phyloP scores from a whole-genome alignment of 2,888 invertebrate genomes.

The Bellardia pandia region DNA sequence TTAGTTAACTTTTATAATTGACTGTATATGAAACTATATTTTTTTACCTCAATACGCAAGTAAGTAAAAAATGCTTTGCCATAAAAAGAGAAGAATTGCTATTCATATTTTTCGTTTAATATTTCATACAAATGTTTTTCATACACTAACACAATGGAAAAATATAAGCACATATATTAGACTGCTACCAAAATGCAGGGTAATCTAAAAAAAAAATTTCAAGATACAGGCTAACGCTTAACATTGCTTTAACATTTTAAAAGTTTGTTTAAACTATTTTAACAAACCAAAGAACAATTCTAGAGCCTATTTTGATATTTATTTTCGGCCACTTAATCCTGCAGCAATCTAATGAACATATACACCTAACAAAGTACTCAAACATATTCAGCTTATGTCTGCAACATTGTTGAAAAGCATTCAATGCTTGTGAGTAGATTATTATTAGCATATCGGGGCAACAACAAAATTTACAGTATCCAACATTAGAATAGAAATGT shows the following conservation, averaged over 20 bases:
- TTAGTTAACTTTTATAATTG: not conserved
- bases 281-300: too few relatives aligned
- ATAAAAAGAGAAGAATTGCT: not conserved
- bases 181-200: too few relatives aligned
- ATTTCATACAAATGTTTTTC: conserved; percentile 22
- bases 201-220: too few relatives aligned
- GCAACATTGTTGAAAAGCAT: conserved; percentile 8
- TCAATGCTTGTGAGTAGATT: not conserved
- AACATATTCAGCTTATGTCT: conserved; percentile 14
- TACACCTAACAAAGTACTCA: not conserved
- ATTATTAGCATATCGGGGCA: conserved; percentile 27
- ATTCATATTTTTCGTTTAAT: conserved; percentile 32
- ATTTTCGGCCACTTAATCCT: too few relatives aligned
- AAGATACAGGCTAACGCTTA: too few relatives aligned
- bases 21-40: not conserved
- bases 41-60: not conserved
- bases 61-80: not conserved
- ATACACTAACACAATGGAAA: not conserved
- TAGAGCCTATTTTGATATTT: too few relatives aligned
- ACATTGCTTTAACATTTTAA: too few relatives aligned
- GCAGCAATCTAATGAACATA: too few relatives aligned
- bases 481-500: not conserved
- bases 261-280: too few relatives aligned
- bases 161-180: too few relatives aligned
- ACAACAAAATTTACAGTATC: not conserved